A percentile compares a stretch with the other conserved stretches of the same genome.
Conservation (phyloP, 2,888 invertebrate species). For the Nomada hirtipes region DNA sequence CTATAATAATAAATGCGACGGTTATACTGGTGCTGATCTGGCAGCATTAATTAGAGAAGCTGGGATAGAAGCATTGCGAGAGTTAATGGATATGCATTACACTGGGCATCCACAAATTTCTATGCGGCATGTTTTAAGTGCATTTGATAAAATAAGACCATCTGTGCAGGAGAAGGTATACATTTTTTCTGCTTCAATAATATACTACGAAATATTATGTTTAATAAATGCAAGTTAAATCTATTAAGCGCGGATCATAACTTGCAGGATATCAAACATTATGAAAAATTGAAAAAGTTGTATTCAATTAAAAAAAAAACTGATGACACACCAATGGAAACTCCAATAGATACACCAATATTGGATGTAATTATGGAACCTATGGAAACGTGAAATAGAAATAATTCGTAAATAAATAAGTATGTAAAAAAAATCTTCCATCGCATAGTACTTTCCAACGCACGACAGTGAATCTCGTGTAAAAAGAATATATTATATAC, state of each 20-base stretch:
- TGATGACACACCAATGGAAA: slow-evolving; percentile 86
- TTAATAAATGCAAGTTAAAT: not conserved
- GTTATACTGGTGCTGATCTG: slow-evolving; percentile 97
- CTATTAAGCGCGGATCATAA: slow-evolving; percentile 20
- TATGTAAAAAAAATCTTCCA: slow-evolving; percentile 61
- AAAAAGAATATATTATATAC: slow-evolving; percentile 15
- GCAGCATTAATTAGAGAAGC: slow-evolving; percentile 95
- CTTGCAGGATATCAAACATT: slow-evolving; percentile 89
- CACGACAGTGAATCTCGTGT: slow-evolving; percentile 1
- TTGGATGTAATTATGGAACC: slow-evolving; percentile 78
- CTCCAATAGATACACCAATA: slow-evolving; percentile 74
- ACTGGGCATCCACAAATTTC: slow-evolving; percentile 84
- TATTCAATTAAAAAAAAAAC: slow-evolving; percentile 86
- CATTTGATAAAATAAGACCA: slow-evolving; percentile 92
- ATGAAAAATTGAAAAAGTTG: slow-evolving; percentile 89
- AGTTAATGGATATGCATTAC: slow-evolving; percentile 87
- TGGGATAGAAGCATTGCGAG: slow-evolving; percentile 91
- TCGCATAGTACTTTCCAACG: slow-evolving; percentile 33
- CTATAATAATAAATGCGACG: slow-evolving; percentile 88
- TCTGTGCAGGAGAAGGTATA: slow-evolving; percentile 92
- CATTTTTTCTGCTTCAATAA: not conserved
- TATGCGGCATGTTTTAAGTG: slow-evolving; percentile 91
- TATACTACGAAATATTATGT: not conserved
- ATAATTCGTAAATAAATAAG: slow-evolving; percentile 13
- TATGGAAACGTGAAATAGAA: slow-evolving; percentile 68